Evolutionary conservation across 2,888 invertebrate genomes (phyloP), one percentile per base, ranked within the genome.

Genomic region (Eupeodes luniger): DNA sequence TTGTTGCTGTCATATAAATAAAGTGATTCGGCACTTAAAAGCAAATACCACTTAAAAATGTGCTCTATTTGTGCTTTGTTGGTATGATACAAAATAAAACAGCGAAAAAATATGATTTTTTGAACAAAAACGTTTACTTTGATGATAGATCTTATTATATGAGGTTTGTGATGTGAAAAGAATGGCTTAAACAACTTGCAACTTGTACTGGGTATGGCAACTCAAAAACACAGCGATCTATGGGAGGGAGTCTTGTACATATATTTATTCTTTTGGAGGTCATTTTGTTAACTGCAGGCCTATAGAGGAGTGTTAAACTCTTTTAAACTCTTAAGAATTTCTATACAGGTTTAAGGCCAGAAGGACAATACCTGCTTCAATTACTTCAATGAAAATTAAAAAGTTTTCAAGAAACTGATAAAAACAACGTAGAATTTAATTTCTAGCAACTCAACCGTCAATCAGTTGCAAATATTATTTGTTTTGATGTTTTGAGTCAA

Each of bases 21-120:
- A 72, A 84, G 84, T 80, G 53, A 80, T 80, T 84, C 74, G 84
- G 74, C 69, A 75, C 27, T 69, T 49, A 62, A 69, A 66, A 67
- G 74, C 19, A 59, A 69, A 47, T n/a, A 66, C 70, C 40, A 36
- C 49, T 78, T 19, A 53, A 72, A 27, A 66, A 72, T 72, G 57
- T 82, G 70, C 47, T 66, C 66, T 44, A 27, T 66, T 19, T 69
- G 49, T 59, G 62, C 14, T 78, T 36, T 27, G n/a, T 34, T 59
- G 19, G 0, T 9, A 34, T 2, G 9, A 27, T 3, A 3, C 2
- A 27, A 27, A 27, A 27, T 27, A 27, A 27, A 27, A 27, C 27
- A 27, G 2, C 16, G 4, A 62, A 19, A 11, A 44, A 12, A 64
- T 47, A 66, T n/a, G n/a, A 81, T 62, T 61, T 11, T 49, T 51